phyloP scores from a whole-genome alignment of 2,797 vertebrate species.

The Tachyglossus aculeatus region DNA sequence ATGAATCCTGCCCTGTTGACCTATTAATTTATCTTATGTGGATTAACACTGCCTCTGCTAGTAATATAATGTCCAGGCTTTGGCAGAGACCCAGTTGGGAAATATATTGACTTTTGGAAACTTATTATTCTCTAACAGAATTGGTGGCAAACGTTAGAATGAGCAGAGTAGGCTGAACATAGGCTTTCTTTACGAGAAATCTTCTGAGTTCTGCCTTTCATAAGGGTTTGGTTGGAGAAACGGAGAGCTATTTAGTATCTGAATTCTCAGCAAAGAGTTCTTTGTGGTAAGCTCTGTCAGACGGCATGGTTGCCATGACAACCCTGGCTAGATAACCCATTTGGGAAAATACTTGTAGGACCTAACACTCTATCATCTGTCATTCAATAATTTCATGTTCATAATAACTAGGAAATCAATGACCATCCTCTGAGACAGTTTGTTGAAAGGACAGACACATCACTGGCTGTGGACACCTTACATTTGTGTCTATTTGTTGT shows the following conservation, averaged over 20 bases:
- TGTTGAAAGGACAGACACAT: constrained; percentile 62
- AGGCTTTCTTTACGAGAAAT: constrained; percentile 48
- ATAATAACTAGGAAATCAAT: constrained; percentile 91
- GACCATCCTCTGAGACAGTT: constrained; percentile 77
- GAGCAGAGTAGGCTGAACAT: constrained; percentile 4
- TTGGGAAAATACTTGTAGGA: constrained; percentile 80
- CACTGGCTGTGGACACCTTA: constrained; percentile 12
- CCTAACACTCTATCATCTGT: constrained; percentile 87
- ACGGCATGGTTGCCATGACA: constrained; percentile 81
- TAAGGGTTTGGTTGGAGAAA: constrained; percentile 41
- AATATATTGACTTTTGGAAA: constrained; percentile 42
- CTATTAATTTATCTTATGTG: constrained; percentile 75
- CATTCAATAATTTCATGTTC: constrained; percentile 90
- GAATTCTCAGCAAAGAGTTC: constrained; percentile 75
- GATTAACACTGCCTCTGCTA: constrained; percentile 69
- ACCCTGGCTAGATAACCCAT: constrained; percentile 77
- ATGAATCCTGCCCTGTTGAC: constrained; percentile 48
- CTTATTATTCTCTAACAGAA: constrained; percentile 45
- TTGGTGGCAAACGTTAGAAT: constrained; percentile 40
- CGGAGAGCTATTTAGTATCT: constrained; percentile 67
- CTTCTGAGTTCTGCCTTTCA: constrained; percentile 40
- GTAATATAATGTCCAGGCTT: constrained; percentile 15
- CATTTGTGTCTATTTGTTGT: constrained; percentile 52
- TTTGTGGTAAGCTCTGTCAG: constrained; percentile 83
- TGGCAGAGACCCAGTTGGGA: constrained; percentile 29